phyloP scores from a whole-genome alignment of 2,113 vertebrate species.

The Rostratula benghalensis region DNA sequence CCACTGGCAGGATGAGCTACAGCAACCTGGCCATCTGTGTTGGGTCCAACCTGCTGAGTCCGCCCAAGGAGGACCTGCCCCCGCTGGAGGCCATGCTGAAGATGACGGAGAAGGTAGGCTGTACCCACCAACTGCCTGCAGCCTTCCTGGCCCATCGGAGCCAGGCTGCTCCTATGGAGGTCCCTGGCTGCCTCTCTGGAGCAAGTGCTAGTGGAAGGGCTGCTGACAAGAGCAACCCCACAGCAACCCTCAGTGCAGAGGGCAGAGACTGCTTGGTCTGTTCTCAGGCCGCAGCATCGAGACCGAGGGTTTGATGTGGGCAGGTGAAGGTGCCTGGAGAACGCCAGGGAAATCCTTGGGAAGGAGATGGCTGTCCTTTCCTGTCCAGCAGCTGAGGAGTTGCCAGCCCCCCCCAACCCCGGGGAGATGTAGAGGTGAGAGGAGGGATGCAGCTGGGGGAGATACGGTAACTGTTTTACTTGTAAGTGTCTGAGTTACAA shows the following conservation, averaged over 20 bases:
- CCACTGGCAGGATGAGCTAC: background rate
- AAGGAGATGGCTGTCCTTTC: background rate
- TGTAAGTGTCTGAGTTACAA: background rate
- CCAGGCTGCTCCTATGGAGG: background rate
- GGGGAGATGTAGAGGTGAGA: too few relatives aligned
- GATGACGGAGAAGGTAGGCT: background rate
- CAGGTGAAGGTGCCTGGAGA: background rate
- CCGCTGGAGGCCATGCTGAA: background rate
- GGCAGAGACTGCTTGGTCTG: accelerated
- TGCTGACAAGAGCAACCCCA: background rate
- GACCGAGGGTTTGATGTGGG: background rate
- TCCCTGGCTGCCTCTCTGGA: background rate
- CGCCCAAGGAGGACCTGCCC: background rate
- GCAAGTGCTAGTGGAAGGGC: too few relatives aligned
- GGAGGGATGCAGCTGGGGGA: too few relatives aligned
- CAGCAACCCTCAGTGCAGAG: too few relatives aligned
- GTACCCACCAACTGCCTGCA: too few relatives aligned
- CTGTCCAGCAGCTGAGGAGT: background rate
- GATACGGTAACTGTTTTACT: background rate
- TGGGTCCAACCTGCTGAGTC: background rate
- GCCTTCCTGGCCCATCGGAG: background rate
- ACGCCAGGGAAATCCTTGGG: background rate
- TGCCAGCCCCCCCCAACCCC: background rate
- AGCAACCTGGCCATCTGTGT: background rate
- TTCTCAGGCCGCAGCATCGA: background rate